Percentiles rank a stretch among this genome's conserved stretches.
These are phyloP conservation scores for Apodemia mormo DNA, from an alignment of 2,888 invertebrate species.

Conservation along the genomic window DNA sequence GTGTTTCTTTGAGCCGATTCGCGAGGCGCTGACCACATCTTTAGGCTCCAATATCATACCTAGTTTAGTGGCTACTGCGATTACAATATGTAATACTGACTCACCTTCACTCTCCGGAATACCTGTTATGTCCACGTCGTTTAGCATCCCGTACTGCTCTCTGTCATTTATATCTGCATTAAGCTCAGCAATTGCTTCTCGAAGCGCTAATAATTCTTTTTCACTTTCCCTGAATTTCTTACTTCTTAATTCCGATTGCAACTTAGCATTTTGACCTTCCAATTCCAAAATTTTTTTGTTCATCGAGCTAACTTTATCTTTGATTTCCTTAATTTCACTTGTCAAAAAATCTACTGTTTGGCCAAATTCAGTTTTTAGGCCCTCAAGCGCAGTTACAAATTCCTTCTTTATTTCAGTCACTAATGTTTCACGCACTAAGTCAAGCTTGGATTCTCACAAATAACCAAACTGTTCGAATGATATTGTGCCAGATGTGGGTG, in stretches of 20 bases:
- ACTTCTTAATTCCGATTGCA: neutral
- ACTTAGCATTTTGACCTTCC: neutral
- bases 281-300: neutral
- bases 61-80: slow-evolving; percentile 1
- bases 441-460: too few relatives aligned
- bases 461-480: too few relatives aligned
- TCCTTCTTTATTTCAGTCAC: too few relatives aligned
- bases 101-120: slow-evolving; percentile 7
- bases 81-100: slow-evolving; percentile 3
- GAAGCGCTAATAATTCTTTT: neutral
- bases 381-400: too few relatives aligned
- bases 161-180: neutral
- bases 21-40: neutral
- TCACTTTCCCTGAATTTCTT: neutral
- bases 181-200: neutral
- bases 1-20: neutral
- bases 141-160: neutral
- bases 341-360: neutral
- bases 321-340: neutral
- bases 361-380: neutral
- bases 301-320: neutral
- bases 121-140: neutral
- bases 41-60: slow-evolving; percentile 1
- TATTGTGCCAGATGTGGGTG: too few relatives aligned
- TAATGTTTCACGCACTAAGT: too few relatives aligned